phyloP scores from a whole-genome alignment of 2,888 invertebrate species.

The Suillia variegata region DNA sequence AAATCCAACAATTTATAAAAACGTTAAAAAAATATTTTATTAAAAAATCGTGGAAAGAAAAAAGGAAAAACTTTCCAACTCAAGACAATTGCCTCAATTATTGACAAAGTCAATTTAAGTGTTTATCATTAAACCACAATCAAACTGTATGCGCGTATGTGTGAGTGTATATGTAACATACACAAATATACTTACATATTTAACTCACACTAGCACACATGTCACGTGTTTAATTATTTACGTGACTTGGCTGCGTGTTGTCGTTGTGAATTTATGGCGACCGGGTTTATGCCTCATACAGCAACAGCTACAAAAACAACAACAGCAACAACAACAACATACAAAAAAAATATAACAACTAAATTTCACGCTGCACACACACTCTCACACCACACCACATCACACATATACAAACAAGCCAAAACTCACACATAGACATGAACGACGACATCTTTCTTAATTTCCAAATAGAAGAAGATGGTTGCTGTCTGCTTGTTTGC shows the following conservation, averaged over 20 bases:
- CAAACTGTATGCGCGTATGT: background rate
- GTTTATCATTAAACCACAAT: too few species aligned
- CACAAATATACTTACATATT: background rate
- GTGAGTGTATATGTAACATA: background rate
- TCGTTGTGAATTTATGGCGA: background rate
- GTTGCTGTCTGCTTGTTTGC: constrained; percentile 1
- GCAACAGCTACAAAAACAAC: background rate
- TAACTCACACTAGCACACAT: constrained; percentile 48
- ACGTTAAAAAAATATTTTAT: too few species aligned
- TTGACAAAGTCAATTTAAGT: too few species aligned
- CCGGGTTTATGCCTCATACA: background rate
- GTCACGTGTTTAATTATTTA: constrained; percentile 63
- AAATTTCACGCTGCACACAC: background rate
- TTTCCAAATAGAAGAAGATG: too few species aligned
- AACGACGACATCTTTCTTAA: background rate
- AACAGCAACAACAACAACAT: background rate
- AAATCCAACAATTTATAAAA: too few species aligned
- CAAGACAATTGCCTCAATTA: too few species aligned
- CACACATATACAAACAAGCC: background rate
- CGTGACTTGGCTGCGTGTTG: constrained; percentile 57
- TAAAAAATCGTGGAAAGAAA: too few species aligned
- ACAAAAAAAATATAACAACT: background rate
- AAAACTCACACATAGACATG: background rate
- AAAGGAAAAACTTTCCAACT: too few species aligned
- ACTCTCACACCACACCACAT: too few species aligned